Base-by-base conservation (phyloP, 1,140 invertebrate species). In the Macrobrachium rosenbergii region DNA sequence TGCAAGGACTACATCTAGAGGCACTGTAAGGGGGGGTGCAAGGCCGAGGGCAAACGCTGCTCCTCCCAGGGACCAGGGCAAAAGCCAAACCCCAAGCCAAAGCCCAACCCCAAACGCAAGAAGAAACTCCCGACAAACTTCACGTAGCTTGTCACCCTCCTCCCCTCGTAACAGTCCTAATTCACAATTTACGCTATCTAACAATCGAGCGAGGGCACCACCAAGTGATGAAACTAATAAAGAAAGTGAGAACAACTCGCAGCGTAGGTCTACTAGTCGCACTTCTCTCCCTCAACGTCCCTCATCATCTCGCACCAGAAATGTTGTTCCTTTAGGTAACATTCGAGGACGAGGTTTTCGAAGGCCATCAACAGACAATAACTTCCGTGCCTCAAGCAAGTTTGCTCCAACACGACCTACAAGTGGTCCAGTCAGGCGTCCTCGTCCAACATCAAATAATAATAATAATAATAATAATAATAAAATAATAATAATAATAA, bases 331-430 rank as follows among this genome's bases (percentile, higher is more conserved):
- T 28, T 11, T 88, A 8, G 88, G 88, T 2, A 89, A 89, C 58
- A 89, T 89, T 21, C 87, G 62, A 5, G 87, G 83, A 7, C 62
- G 87, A 58, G 87, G 89, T 6, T 83, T 88, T 37, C 82, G 89
- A 52, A 64, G 88, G 23, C 88, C 88, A 0, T 76, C 88, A 2
- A 85, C 88, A 8, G 88, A 89, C 67, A 89, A 85, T 60, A 89
- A 77, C 23, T 81, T 89, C 59, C 82, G 83, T 21, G 17, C 78
- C n/a, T 82, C 83, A 0, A 84, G 76, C 67, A 89, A 85, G 52
- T 89, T 89, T 82, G 67, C 83, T 45, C 83, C 88, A 52, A 16
- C 62, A 60, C 63, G 76, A 75, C n/a, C 75, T n/a, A 11, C 78
- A 5, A 82, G 79, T 14, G 28, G 63, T 23, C 72, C 83, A 45